These are phyloP conservation scores for Microctonus brassicae DNA, from an alignment of 2,888 invertebrate genomes.

Conservation along the genomic window DNA sequence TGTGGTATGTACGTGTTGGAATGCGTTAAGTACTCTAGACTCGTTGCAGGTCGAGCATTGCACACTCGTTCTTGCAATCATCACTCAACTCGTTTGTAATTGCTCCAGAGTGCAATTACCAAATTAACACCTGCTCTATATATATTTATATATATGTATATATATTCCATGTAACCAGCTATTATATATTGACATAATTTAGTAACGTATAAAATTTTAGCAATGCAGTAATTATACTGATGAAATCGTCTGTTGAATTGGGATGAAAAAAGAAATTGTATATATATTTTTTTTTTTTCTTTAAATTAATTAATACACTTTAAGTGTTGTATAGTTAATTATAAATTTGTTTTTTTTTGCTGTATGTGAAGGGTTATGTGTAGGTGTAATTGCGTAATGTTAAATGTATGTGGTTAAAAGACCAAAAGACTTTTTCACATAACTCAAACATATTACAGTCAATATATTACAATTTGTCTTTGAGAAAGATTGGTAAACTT, in stretches of 20 bases:
- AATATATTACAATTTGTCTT: constrained; percentile 64
- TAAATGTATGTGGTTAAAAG: not conserved
- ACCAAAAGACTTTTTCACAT: constrained; percentile 30
- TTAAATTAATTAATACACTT: not conserved
- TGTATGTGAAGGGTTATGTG: not conserved
- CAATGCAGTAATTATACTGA: not conserved
- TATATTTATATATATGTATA: not conserved
- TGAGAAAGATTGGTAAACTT: constrained; percentile 46
- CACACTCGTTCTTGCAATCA: constrained; percentile 53
- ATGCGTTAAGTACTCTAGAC: constrained; percentile 53
- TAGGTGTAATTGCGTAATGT: not conserved
- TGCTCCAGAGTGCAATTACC: constrained; percentile 51
- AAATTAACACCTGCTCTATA: constrained; percentile 53
- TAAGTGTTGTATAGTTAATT: not conserved
- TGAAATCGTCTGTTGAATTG: not conserved
- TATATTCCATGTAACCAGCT: constrained; percentile 5
- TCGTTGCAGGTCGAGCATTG: constrained; percentile 49
- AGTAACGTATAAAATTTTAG: not conserved
- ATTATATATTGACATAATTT: not conserved
- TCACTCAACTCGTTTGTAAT: constrained; percentile 52
- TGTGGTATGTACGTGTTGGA: constrained; percentile 54
- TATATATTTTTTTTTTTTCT: not conserved
- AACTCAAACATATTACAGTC: constrained; percentile 45
- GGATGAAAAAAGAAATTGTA: not conserved
- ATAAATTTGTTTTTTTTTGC: not conserved